Percentiles rank a stretch among this genome's conserved stretches.
These are phyloP conservation scores for Epinephelus cyanopodus DNA, from an alignment of 2,113 vertebrate species.

Conservation along the genomic window DNA sequence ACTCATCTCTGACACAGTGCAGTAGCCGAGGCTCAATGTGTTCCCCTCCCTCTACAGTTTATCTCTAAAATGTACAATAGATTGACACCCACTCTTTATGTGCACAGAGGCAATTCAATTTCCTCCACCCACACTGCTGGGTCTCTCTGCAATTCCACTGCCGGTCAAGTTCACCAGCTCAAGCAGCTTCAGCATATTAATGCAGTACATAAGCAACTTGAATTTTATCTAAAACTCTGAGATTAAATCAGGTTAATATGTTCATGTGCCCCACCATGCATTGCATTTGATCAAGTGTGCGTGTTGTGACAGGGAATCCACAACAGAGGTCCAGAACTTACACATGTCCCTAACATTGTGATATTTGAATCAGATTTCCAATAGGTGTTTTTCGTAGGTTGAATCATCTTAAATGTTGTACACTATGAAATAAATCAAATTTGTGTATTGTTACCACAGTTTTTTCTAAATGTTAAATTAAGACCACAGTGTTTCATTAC, in stretches of 20 bases:
- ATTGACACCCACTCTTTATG: slow-evolving; percentile 79
- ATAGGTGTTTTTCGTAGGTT: not conserved
- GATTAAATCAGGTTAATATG: slow-evolving; percentile 25
- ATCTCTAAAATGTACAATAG: slow-evolving; percentile 78
- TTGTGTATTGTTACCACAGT: not conserved
- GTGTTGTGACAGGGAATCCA: not conserved
- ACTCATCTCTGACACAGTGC: slow-evolving; percentile 65
- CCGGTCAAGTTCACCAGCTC: slow-evolving; percentile 74
- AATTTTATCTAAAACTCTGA: slow-evolving; percentile 14
- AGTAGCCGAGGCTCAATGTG: slow-evolving; percentile 55
- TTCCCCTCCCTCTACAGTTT: slow-evolving; percentile 67
- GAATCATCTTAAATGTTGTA: not conserved
- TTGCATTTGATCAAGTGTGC: not conserved
- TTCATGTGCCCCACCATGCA: not conserved
- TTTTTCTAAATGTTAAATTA: too few species aligned
- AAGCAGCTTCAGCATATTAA: slow-evolving; percentile 65
- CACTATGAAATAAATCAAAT: not conserved
- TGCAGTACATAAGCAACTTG: slow-evolving; percentile 29
- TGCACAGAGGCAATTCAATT: slow-evolving; percentile 78
- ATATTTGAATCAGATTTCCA: not conserved
- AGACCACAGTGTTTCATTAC: not conserved
- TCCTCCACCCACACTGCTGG: slow-evolving; percentile 69
- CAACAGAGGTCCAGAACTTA: not conserved
- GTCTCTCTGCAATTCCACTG: slow-evolving; percentile 66
- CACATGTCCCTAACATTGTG: not conserved